Evolutionary conservation across 1,140 invertebrate species (phyloP), one percentile per base, ranked within the genome.

Genomic region (Leptoteleia sp.): DNA sequence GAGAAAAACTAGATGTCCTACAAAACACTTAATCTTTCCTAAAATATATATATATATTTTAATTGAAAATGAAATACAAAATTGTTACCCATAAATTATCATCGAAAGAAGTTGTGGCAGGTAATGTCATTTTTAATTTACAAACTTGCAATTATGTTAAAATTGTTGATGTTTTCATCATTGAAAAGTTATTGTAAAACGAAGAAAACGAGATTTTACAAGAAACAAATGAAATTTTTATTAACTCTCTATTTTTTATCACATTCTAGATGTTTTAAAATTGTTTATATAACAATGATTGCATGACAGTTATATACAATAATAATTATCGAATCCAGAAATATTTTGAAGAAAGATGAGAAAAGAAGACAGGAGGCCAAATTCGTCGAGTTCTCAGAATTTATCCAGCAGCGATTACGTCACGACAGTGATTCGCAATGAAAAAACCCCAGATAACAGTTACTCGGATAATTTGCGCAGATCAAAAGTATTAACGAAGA

Each of bases 281-380:
- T n/a, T n/a, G n/a, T n/a, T n/a, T n/a, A n/a, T n/a, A n/a, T n/a
- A n/a, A n/a, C n/a, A n/a, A n/a, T n/a, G n/a, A n/a, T n/a, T n/a
- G n/a, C n/a, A n/a, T n/a, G n/a, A n/a, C n/a, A n/a, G n/a, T n/a
- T n/a, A n/a, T n/a, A n/a, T n/a, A n/a, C n/a, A n/a, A n/a, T n/a
- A n/a, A n/a, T n/a, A n/a, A n/a, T n/a, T n/a, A 17, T 68, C 48
- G 16, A 42, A 62, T 6, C 31, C 31, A 35, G 64, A 68, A 33
- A 40, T 31, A 7, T 42, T 68, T n/a, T 48, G 31, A n/a, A n/a
- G n/a, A n/a, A n/a, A n/a, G n/a, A n/a, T n/a, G n/a, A n/a, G 19
- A 9, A 43, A 40, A 27, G 11, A 11, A 48, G 31, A 25, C 1
- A 50, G 37, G 61, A 42, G 19, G 3, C 54, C 40, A 35, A 59